These are phyloP conservation scores for Centropus unirufus DNA, from an alignment of 2,113 vertebrate genomes.

Conservation along the genomic window DNA sequence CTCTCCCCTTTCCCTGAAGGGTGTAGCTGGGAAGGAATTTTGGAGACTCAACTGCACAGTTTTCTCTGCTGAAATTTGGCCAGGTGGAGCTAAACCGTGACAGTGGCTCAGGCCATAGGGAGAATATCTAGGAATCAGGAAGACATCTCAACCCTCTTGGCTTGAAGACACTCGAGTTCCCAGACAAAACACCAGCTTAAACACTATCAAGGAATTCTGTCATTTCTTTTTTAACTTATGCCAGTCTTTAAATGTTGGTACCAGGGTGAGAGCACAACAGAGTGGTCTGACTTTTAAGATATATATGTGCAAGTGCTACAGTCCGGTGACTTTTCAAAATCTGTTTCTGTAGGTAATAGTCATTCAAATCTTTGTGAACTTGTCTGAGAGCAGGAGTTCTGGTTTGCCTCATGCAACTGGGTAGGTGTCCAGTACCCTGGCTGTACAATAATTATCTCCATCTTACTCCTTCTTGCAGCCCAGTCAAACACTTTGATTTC, in stretches of 20 bases:
- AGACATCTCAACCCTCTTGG: not conserved
- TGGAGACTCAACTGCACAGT: too few relatives aligned
- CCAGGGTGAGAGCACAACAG: not conserved
- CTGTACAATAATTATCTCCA: not conserved
- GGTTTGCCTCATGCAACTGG: not conserved
- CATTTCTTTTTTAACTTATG: not conserved
- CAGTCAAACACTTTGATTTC: fast-evolving
- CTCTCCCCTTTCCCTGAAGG: too few relatives aligned
- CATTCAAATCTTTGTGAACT: not conserved
- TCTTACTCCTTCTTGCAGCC: not conserved
- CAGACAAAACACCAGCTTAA: not conserved
- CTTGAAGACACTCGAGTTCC: not conserved
- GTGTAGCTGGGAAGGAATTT: too few relatives aligned
- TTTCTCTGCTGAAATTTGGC: too few relatives aligned
- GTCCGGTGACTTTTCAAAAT: not conserved
- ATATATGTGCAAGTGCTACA: not conserved
- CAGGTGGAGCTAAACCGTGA: too few relatives aligned
- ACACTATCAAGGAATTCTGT: not conserved
- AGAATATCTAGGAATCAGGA: not conserved
- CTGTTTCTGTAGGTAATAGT: not conserved
- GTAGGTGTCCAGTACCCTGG: not conserved
- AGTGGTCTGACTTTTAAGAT: not conserved
- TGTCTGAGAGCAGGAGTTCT: not conserved
- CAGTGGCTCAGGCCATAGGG: fast-evolving
- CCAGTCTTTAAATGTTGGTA: not conserved